Base-by-base conservation (phyloP, 2,113 vertebrate genomes). In the Cavia aperea region DNA sequence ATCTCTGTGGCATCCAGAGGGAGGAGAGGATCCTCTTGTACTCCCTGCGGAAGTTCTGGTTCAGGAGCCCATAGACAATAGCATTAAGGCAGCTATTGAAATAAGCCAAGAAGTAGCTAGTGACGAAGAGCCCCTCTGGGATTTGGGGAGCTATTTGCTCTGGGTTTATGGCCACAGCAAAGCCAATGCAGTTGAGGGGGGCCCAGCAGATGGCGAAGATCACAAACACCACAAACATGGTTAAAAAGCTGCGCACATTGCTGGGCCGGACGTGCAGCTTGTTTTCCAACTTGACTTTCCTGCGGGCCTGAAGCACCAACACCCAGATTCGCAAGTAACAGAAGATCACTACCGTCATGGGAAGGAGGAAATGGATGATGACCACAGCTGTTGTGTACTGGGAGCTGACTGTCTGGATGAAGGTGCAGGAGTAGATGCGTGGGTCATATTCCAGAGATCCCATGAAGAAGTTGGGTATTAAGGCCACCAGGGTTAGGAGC, bases 1-100 rank as follows among this genome's bases (percentile, higher is more conserved):
- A 98, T 75, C 97, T 96, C 66, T 97, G 95, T n/a, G 98, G 98
- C 13, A 11, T 63, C 98, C 98, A 99, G 75, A 99, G 97, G 0
- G 97, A 98, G 49, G 97, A 98, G 96, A 99, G 95, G 65, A 99
- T 99, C 91, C 97, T 97, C 96, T 98, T 98, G 95, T 99, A 99
- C 96, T 99, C 99, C 87, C 98, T 98, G 77, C 98, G 97, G 96
- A 99, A 99, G 96, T 99, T 99, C 97, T 98, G 98, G 96, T 99
- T 99, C 91, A 99, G 98, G 75, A 99, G 97, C 96, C 99, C 99
- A 0, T 99, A 99, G 96, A 99, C 98, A 95, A 99, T 97, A 95
- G 99, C 98, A 4, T 99, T 99, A 96, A 99, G 98, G 98, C 98
- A 99, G 97, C 99, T 99, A 94, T 99, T 99, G 96, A 99, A 99